Percentiles rank a stretch among this genome's conserved stretches.
Conservation (phyloP, 2,888 invertebrate genomes). For the Ypsolopha scabrella region DNA sequence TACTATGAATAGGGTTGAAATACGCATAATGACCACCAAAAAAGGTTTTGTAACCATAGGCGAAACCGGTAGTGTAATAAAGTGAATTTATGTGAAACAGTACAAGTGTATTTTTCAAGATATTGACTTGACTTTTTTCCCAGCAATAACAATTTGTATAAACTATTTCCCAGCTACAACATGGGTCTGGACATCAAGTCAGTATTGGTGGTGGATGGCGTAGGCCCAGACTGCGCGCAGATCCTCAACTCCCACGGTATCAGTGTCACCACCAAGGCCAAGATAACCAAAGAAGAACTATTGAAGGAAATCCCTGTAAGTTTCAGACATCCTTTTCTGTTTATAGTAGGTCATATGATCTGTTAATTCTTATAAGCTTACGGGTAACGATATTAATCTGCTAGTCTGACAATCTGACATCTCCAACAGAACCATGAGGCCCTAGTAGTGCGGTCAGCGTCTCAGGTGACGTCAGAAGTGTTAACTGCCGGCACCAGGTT, state of each 20-base stretch:
- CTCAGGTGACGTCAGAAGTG: constrained; percentile 92
- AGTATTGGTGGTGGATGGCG: constrained; percentile 94
- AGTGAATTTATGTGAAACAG: no score
- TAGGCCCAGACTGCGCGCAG: constrained; percentile 87
- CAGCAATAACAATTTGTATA: no score
- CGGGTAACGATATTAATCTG: background rate
- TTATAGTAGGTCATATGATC: background rate
- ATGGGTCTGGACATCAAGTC: constrained; percentile 76
- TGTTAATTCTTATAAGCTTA: no score
- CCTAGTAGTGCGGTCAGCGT: constrained; percentile 93
- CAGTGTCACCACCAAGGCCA: constrained; percentile 82
- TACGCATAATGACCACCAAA: no score
- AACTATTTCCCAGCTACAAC: background rate
- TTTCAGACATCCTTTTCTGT: constrained; percentile 6
- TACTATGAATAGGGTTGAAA: no score
- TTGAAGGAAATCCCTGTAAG: constrained; percentile 86
- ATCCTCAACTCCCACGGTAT: constrained; percentile 83
- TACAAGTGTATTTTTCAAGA: no score
- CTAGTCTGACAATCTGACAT: background rate
- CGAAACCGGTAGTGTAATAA: no score
- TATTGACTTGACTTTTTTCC: no score
- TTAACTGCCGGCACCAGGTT: constrained; percentile 80
- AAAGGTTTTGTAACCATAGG: no score
- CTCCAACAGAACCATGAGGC: constrained; percentile 86
- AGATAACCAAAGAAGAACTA: constrained; percentile 82